Evolutionary conservation across 92 coral and sea anemone species (phyloP), one percentile per base, ranked within the genome.

Genomic region (Chrysogorgia sp.): DNA sequence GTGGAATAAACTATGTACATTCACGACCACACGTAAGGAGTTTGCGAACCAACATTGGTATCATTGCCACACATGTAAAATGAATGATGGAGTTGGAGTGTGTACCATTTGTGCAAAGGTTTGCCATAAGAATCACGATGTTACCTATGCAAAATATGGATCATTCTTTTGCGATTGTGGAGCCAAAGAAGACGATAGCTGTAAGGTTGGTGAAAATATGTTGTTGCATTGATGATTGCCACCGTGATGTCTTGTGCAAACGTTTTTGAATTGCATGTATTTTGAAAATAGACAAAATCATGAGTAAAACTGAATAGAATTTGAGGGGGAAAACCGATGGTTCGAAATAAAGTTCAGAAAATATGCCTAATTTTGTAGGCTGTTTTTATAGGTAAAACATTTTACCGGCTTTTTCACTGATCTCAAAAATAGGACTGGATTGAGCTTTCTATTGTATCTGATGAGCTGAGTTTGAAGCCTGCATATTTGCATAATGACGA

Each of bases 31-130:
- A 29, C 93, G 90, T 58, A 94, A 94, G 56, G 98, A 94, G 86
- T 94, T 94, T 74, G 92, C 92, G 90, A 94, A 91, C 84, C 98
- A 94, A 20, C 98, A 94, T 81, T 94, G 98, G 98, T 94, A 94
- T 62, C 98, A 94, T 72, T 94, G 98, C 56, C 98, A 94, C 82
- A 91, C 98, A 21, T 94, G 98, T 62, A 88, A 90, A 72, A 94
- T 94, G 98, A 94, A 94, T 28, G 98, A 94, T 58, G 98, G 98
- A 17, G 98, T 94, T 0, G 98, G 98, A 17, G 98, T 94, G 84
- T 94, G 98, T 32, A 94, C 98, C 14, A 76, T 91, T 53, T 94
- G 98, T 57, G 98, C 98, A 24, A 94, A 94, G 81, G 98, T 94
- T 34, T 94, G 98, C 81, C 98, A 94, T 67, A 94, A 94, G 77